phyloP scores from a whole-genome alignment of 1,140 invertebrate genomes.

The Anastrepha ludens region DNA sequence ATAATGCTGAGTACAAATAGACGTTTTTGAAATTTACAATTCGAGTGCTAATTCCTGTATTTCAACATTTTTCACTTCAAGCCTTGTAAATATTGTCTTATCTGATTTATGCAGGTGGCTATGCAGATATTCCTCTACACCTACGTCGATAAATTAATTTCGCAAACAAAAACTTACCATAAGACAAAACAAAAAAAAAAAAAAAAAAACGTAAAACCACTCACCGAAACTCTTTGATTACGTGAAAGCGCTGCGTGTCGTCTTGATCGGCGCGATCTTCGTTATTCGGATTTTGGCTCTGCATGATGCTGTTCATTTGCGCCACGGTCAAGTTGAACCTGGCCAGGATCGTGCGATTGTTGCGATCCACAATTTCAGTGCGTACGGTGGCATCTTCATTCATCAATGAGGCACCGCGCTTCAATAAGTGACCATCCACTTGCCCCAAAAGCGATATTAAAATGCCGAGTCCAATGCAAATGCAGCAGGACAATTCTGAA shows the following conservation, averaged over 20 bases:
- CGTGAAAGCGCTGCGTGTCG: slow-evolving; percentile 52
- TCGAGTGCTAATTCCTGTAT: too few species aligned
- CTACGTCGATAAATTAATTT: too few species aligned
- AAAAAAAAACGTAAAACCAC: background rate
- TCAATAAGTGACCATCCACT: background rate
- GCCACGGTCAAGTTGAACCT: slow-evolving; percentile 69
- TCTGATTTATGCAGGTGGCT: too few species aligned
- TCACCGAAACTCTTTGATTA: slow-evolving; percentile 55
- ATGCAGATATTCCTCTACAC: too few species aligned
- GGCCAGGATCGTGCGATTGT: slow-evolving; percentile 65
- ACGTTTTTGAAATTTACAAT: too few species aligned
- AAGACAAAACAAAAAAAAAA: too few species aligned
- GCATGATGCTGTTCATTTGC: slow-evolving; percentile 65
- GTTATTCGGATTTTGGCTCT: slow-evolving; percentile 60
- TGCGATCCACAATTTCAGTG: slow-evolving; percentile 66
- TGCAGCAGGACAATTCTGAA: background rate
- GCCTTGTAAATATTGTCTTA: too few species aligned
- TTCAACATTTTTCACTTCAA: too few species aligned
- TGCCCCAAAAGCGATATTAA: background rate
- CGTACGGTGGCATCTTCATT: slow-evolving; percentile 62
- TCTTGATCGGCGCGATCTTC: slow-evolving; percentile 40
- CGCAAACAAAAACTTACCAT: too few species aligned
- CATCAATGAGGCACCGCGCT: slow-evolving; percentile 55
- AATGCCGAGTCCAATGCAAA: background rate
- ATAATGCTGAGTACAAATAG: too few species aligned